These are phyloP conservation scores for Aphodius granarius DNA, from an alignment of 2,888 invertebrate genomes.

Conservation along the genomic window DNA sequence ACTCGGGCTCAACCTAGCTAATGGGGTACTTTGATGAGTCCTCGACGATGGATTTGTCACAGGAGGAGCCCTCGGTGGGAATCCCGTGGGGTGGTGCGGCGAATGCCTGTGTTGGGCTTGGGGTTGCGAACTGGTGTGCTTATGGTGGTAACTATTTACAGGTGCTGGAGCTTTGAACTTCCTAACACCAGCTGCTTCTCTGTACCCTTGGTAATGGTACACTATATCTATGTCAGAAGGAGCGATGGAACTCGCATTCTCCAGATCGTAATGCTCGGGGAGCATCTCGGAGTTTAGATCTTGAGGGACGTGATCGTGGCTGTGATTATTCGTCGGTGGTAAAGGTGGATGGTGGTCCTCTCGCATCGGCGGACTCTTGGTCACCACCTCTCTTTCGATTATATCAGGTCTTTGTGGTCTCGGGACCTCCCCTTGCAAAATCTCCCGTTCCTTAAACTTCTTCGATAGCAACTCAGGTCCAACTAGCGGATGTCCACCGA, in stretches of 20 bases:
- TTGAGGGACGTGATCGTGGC: constrained; percentile 73
- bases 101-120: constrained; percentile 77
- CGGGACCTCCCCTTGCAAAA: constrained; percentile 69
- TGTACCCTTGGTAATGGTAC: constrained; percentile 93
- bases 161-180: constrained; percentile 88
- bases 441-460: constrained; percentile 86
- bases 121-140: constrained; percentile 67
- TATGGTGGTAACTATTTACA: constrained; percentile 75
- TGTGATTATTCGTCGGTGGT: constrained; percentile 72
- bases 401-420: constrained; percentile 90
- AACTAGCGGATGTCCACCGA: constrained; percentile 75
- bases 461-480: constrained; percentile 86
- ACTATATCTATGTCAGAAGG: constrained; percentile 97
- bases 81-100: constrained; percentile 74
- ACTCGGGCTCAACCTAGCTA: constrained; percentile 88
- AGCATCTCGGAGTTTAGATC: constrained; percentile 74
- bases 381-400: constrained; percentile 86
- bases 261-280: constrained; percentile 93
- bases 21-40: constrained; percentile 86
- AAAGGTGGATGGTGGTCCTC: constrained; percentile 80
- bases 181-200: constrained; percentile 79
- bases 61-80: constrained; percentile 72
- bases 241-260: constrained; percentile 96
- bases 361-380: constrained; percentile 78
- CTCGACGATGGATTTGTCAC: constrained; percentile 72